Base-by-base conservation (phyloP, 35 echinoderm and acorn worm species). In the Heliocidaris tuberculata region DNA sequence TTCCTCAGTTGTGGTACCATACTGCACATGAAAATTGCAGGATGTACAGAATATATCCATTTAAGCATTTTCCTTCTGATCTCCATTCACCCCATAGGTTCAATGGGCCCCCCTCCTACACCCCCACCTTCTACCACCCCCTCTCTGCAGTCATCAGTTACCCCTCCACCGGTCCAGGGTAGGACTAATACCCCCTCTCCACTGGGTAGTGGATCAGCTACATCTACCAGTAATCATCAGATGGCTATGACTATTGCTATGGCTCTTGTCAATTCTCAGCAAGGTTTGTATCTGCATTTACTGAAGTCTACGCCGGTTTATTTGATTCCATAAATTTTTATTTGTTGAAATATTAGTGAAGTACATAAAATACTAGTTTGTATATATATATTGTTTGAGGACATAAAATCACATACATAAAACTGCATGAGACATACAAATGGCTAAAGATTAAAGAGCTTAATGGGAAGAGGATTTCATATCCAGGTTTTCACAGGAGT, bases 81-180 rank as follows among this genome's bases (percentile, higher is more conserved):
- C 52, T 10, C 52, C 15, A 56, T 56, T 56, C 15, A 4, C 65
- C 32, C 50, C n/a, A 50, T 48, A 93, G 97, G 97, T 94, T 97
- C 97, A 1, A 96, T 97, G 97, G 97, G 94, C 24, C 97, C 94
- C 30, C 95, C 97, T 87, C 88, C 97, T 49, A 97, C 97, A 93
- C 94, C 97, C 31, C 93, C 95, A 78, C 65, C 95, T 6, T 96
- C 94, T 6, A 56, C 97, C 71, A 94, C 89, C 52, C 97, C 88
- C 54, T 95, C 92, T 52, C 94, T 71, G 48, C 97, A 59, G 59
- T 49, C 85, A 49, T 60, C 86, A 9, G 93, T 85, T 48, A 89
- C 71, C 89, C 95, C 94, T 93, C 94, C 92, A 94, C 88, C 94
- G 87, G 50, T 31, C 70, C 92, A 31, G 60, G 85, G 31, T 11